Evolutionary conservation across 2,113 vertebrate genomes (phyloP), one percentile per base, ranked within the genome.

Genomic region (Gymnobelideus leadbeateri): DNA sequence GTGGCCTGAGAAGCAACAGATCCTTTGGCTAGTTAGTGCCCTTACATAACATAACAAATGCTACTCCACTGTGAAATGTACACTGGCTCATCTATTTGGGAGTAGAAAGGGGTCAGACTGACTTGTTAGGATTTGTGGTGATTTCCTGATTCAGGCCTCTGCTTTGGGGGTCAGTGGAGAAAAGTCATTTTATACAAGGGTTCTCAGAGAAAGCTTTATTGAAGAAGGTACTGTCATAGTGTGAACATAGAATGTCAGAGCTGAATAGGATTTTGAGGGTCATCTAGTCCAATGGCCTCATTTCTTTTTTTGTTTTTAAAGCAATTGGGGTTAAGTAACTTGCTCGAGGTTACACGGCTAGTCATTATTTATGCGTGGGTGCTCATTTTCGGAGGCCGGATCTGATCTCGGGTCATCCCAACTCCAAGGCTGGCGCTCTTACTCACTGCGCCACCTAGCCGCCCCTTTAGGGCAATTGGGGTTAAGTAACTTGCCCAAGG

Each of bases 31-130:
- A 19, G 26, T 49, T 46, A 2, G 14, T 93, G 2, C 24, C 53
- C 89, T 94, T 92, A 51, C 25, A 0, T 92, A 90, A 95, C 51
- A 49, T 31, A 90, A 51, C 49, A 90, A 84, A 84, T 84, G n/a
- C 68, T 84, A 77, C 68, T 77, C 37, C 37, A 77, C n/a, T 43
- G 31, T 77, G 61, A 77, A 77, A 77, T 77, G 61, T n/a, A n/a
- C 37, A n/a, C 31, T 84, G 16, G 68, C 68, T 84, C n/a, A 43
- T 43, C 68, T 84, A 8, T 43, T 84, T 43, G n/a, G 31, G 68
- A 21, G 7, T 84, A n/a, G n/a, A 84, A 84, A 84, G 19, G 68
- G 68, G 16, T 84, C 68, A 84, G 19, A 43, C 5, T 43, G n/a
- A 84, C n/a, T 84, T 6, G 4, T 43, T 43, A 84, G n/a, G 68